Evolutionary conservation across 2,888 invertebrate species (phyloP).

Genomic region (Drosophila multiciliata): DNA sequence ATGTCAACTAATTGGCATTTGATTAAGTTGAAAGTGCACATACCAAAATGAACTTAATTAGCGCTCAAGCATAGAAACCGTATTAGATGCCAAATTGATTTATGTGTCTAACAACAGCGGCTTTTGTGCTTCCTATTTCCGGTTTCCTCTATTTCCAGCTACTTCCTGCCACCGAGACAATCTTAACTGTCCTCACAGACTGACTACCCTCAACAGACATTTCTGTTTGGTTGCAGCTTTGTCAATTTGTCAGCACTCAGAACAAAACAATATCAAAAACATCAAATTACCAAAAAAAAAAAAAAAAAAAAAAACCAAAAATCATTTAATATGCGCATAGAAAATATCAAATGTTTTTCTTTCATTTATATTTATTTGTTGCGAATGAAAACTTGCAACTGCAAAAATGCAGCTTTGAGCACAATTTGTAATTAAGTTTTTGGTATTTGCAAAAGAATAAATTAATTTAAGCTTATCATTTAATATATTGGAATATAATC

Average conservation of each 20-base stretch:
- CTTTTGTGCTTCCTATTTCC: constrained; percentile 15
- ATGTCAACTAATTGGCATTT: constrained; percentile 70
- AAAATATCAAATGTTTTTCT: constrained; percentile 1
- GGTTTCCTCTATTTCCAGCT: background rate
- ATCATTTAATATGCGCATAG: constrained; percentile 1
- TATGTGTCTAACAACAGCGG: constrained; percentile 21
- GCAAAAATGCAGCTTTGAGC: background rate
- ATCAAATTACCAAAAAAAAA: background rate
- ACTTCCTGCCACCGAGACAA: background rate
- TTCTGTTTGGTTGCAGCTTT: constrained; percentile 3
- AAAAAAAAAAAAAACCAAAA: background rate
- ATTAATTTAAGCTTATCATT: background rate
- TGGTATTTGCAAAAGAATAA: background rate
- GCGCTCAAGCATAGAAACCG: background rate
- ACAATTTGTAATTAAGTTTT: background rate
- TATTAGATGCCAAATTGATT: constrained; percentile 30
- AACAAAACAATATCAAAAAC: background rate
- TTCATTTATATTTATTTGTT: background rate
- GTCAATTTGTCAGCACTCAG: constrained; percentile 15
- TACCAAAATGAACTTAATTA: constrained; percentile 48
- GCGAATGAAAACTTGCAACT: background rate
- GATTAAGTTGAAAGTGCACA: constrained; percentile 55
- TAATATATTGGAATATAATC: background rate
- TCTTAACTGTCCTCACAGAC: background rate
- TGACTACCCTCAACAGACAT: constrained; percentile 24